Evolutionary conservation across 2,888 invertebrate species (phyloP), one percentile per base, ranked within the genome.

Genomic region (Dilophus febrilis): DNA sequence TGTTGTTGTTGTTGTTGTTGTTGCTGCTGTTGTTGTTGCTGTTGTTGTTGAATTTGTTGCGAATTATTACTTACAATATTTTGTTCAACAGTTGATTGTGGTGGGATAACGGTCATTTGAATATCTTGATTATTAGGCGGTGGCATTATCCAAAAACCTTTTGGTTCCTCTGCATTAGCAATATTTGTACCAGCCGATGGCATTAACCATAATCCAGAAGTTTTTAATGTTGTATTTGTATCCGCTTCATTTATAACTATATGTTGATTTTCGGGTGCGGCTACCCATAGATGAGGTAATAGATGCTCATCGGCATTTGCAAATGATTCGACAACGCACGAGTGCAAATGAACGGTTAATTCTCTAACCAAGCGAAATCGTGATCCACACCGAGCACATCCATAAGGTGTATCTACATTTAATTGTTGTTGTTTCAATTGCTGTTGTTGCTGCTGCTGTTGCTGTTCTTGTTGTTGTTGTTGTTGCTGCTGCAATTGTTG

Each of bases 1-100:
- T 7, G 11, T 29, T 7, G 4, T 4, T n/a, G 13, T 35, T 38
- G 36, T 8, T 19, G 12, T 40, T 35, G 47, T 41, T 44, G 50
- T 41, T 45, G 37, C 37, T 39, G 18, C 14, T 37, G 41, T 4
- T 32, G 11, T 38, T 18, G 22, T 30, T 17, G 26, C 7, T 29
- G 29, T 2, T 19, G 17, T 30, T 35, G 16, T 16, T 32, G n/a
- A n/a, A 38, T 14, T 19, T 39, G 13, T 35, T 42, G 17, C 7
- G 18, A 6, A 6, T 6, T 12, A 4, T 11, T 3, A 6, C 8
- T 14, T 19, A 17, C 11, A 34, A 13, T 17, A 17, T 18, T 19
- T 17, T 11, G 17, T 34, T 17, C 19, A 4, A 4, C 34, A 7
- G 3, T 19, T 7, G 7, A 8, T 16, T 32, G 32, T 4, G 3